A percentile compares a stretch with the other conserved stretches of the same genome.
Evolutionary conservation across 2,888 invertebrate genomes (phyloP).

Genomic region (Noctuana brunneofusca): DNA sequence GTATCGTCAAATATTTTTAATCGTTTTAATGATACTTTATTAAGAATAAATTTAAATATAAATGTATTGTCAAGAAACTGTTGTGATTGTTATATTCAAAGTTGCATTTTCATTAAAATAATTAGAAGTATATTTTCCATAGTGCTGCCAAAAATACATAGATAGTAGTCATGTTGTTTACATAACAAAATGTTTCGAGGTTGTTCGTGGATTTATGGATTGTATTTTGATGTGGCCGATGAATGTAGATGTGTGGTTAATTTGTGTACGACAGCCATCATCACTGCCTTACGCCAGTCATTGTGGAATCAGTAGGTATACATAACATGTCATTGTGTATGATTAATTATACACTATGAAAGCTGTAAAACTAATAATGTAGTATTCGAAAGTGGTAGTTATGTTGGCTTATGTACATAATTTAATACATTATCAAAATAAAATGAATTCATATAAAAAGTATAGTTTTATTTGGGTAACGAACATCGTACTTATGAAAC

Average conservation of each 20-base stretch:
- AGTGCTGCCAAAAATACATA: conserved; percentile 82
- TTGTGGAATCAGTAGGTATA: conserved; percentile 38
- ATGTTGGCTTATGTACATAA: conserved; percentile 45
- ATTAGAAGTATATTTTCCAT: conserved; percentile 82
- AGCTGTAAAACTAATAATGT: conserved; percentile 21
- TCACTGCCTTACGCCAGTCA: conserved; percentile 57
- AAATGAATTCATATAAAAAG: conserved; percentile 62
- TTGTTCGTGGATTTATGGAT: conserved; percentile 76
- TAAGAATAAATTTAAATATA: conserved; percentile 48
- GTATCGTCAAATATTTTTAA: conserved; percentile 43
- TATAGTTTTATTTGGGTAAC: conserved; percentile 41
- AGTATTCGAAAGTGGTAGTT: conserved; percentile 31
- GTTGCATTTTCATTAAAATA: conserved; percentile 80
- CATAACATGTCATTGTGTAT: conserved; percentile 29
- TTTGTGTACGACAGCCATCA: conserved; percentile 70
- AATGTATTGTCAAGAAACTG: conserved; percentile 75
- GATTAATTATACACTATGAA: conserved; percentile 12
- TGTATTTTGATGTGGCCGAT: conserved; percentile 74
- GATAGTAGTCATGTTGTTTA: conserved; percentile 77
- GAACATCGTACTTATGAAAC: not conserved
- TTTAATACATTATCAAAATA: conserved; percentile 71
- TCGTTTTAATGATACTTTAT: conserved; percentile 42
- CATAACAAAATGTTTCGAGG: conserved; percentile 76
- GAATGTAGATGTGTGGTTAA: conserved; percentile 56
- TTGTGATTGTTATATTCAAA: conserved; percentile 81